Evolutionary conservation across 2,888 invertebrate species (phyloP).

Genomic region (Epistrophella euchroma): DNA sequence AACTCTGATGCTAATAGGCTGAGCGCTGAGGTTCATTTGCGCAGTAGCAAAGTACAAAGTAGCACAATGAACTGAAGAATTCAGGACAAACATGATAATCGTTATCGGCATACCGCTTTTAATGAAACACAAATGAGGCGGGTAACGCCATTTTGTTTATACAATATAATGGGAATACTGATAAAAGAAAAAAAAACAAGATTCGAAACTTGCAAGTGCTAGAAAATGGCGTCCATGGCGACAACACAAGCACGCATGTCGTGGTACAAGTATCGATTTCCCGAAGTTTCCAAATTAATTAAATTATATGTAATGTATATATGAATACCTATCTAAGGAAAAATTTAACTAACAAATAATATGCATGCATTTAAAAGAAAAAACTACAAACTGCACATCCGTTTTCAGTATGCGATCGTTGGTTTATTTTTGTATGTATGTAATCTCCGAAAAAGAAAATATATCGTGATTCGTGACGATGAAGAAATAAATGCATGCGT

Average conservation of each 20-base stretch:
- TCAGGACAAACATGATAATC: no score
- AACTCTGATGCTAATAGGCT: no score
- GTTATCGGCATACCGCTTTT: no score
- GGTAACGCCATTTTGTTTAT: constrained; percentile 19
- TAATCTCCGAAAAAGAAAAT: constrained; percentile 61
- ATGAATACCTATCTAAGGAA: constrained; percentile 10
- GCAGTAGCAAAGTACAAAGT: neutral
- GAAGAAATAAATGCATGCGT: constrained; percentile 71
- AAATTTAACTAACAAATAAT: neutral
- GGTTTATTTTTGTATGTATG: constrained; percentile 54
- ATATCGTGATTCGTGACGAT: constrained; percentile 53
- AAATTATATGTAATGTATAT: neutral
- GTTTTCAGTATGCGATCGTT: constrained; percentile 54
- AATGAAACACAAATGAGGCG: neutral
- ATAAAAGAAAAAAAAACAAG: neutral
- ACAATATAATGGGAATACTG: neutral
- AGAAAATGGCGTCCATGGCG: constrained; percentile 33
- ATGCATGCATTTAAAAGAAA: neutral
- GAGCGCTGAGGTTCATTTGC: neutral
- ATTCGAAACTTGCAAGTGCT: neutral
- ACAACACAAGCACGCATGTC: constrained; percentile 15
- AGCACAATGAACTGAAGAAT: neutral
- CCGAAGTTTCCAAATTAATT: neutral
- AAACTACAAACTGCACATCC: constrained; percentile 51
- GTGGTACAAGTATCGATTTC: constrained; percentile 18